phyloP scores from a whole-genome alignment of 2,797 vertebrate genomes.

The Sardinella longiceps region DNA sequence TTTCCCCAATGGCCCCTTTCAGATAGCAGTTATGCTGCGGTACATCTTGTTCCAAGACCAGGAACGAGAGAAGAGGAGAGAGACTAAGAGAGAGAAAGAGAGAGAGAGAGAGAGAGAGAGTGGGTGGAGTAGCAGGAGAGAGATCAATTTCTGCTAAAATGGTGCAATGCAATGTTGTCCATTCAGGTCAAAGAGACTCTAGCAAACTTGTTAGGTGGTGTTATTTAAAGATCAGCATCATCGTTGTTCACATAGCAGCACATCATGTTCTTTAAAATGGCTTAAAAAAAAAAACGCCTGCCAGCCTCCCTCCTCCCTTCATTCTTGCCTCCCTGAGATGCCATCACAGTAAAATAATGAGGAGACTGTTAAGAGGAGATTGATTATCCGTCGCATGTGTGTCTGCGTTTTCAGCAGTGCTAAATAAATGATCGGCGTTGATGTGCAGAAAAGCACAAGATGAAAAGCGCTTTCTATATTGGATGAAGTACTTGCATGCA shows the following conservation, averaged over 20 bases:
- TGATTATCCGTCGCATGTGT: not conserved
- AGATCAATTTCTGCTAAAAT: constrained; percentile 8
- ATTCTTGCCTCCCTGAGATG: not conserved
- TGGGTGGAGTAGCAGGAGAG: not conserved
- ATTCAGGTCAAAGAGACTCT: not conserved
- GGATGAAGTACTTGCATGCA: not conserved
- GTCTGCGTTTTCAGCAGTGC: not conserved
- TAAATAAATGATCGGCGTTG: constrained; percentile 1
- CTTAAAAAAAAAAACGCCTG: not conserved
- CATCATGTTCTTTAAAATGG: not conserved
- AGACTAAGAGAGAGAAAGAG: not conserved
- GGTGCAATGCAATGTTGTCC: constrained; percentile 9
- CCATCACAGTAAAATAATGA: constrained; percentile 13
- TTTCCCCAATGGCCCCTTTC: not conserved
- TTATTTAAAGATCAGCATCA: not conserved
- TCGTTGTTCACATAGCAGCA: not conserved
- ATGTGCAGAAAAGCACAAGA: not conserved
- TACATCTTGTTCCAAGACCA: not conserved
- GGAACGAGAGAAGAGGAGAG: not conserved
- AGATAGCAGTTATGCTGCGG: not conserved
- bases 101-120: constrained; percentile 8
- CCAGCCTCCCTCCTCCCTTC: not conserved
- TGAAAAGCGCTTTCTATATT: not conserved
- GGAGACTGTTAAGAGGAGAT: not conserved
- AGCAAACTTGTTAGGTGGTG: not conserved